phyloP scores from a whole-genome alignment of 2,888 invertebrate genomes.

The Lomographa bimaculata region DNA sequence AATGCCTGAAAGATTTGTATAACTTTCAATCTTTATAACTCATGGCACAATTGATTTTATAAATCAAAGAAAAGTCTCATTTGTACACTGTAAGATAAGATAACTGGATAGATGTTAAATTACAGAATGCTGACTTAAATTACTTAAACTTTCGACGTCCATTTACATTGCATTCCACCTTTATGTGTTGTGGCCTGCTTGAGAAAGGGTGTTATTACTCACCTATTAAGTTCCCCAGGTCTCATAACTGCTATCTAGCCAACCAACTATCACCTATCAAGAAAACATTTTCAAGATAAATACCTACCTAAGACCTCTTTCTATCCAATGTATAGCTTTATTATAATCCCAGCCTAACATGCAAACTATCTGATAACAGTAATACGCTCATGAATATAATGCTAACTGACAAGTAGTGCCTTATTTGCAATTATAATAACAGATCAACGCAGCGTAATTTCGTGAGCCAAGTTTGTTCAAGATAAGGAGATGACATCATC shows the following conservation, averaged over 20 bases:
- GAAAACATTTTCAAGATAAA: constrained; percentile 11
- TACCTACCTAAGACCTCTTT: constrained; percentile 7
- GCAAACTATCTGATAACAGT: constrained; percentile 5
- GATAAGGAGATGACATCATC: constrained; percentile 70
- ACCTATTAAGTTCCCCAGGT: constrained; percentile 40
- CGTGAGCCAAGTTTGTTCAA: constrained; percentile 38
- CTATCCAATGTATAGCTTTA: neutral
- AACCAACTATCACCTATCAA: constrained; percentile 13
- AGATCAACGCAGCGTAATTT: constrained; percentile 42
- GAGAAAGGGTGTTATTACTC: constrained; percentile 44
- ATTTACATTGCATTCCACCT: constrained; percentile 9
- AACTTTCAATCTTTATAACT: too few relatives aligned
- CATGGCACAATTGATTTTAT: too few relatives aligned
- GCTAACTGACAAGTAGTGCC: constrained; percentile 17
- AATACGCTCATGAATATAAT: constrained; percentile 11
- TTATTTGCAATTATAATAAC: constrained; percentile 42
- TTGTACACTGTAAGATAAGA: too few relatives aligned
- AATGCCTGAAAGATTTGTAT: too few relatives aligned
- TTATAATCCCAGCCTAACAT: neutral
- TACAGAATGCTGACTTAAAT: constrained; percentile 6
- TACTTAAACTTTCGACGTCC: constrained; percentile 20
- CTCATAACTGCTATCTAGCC: constrained; percentile 11
- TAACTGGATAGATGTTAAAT: too few relatives aligned
- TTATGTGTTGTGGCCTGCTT: constrained; percentile 13
- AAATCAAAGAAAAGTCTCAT: too few relatives aligned